Base-by-base conservation (phyloP, 2,888 invertebrate genomes). In the Eupithecia subfuscata region DNA sequence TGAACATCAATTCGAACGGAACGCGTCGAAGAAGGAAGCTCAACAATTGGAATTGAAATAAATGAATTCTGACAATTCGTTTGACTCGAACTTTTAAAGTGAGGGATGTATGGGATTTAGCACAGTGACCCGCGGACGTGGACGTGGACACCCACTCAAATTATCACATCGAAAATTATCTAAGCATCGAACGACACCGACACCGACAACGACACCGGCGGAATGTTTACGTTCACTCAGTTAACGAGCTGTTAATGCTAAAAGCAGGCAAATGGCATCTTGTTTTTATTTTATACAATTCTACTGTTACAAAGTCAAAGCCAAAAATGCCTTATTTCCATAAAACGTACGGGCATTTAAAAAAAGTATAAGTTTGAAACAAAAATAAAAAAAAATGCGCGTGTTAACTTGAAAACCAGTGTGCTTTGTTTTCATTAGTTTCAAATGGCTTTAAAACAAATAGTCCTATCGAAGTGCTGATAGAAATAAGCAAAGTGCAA, bases 191-290 rank as follows among this genome's bases (percentile, higher is more conserved):
- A 60, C 25, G 60, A 64, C 34, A 52, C 60, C 56, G 68, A n/a
- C n/a, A n/a, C n/a, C 25, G 60, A 64, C 34, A 60, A 60, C 25
- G 60, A 64, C 34, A 52, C 60, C 56, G 68, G 22, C 22, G 22
- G 16, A 90, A 90, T 92, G 89, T 92, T 91, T 92, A 92, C 88
- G 91, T 89, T 89, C 86, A 87, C 86, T 86, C 89, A 87, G 87
- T 89, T 91, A 92, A 92, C 25, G 60, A 60, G 25, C 90, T 90
- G 90, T 90, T 92, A 60, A 89, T 91, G 87, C 76, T 84, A 86
- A 87, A 86, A 89, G 89, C 89, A 92, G 92, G 91, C 89, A 91
- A 93, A 92, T 92, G 86, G 84, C 88, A 63, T 71, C 68, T 68
- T 73, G 68, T 43, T 68, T 68, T 68, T 34, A 18, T 34, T 34